Evolutionary conservation across 2,888 invertebrate genomes (phyloP), one percentile per base, ranked within the genome.

Genomic region (Pachymerium ferrugineum): DNA sequence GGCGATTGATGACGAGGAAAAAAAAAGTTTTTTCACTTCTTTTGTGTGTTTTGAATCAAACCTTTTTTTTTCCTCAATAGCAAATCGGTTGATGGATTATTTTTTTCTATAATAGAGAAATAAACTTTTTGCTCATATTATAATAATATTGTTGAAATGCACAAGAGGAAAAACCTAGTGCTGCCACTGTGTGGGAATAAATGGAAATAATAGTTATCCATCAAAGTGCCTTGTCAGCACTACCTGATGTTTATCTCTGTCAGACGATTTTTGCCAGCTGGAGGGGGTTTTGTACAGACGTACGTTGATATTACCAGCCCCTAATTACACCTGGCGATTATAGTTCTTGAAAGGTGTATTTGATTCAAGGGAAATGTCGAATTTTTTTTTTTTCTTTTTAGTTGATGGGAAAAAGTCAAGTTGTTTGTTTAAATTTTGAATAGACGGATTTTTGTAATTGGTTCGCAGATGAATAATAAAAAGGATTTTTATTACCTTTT

Each of bases 161-260:
- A n/a, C n/a, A n/a, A n/a, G n/a, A n/a, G n/a, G n/a, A n/a, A n/a
- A n/a, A n/a, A n/a, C n/a, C n/a, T n/a, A n/a, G 47, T 47, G 47
- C 3, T 47, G 47, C 47, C 47, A 47, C 47, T 47, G 47, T 47
- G 47, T 47, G 47, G 47, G 47, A 47, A 47, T 47, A 47, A 47
- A 47, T 47, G 47, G 47, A 47, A 47, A 47, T 47, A 47, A 47
- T 16, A 47, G 47, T 47, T 47, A 47, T 47, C 47, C 10, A 47
- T 47, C 47, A 47, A 47, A 47, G 16, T 47, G 47, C 14, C 8
- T 16, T 47, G 47, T 47, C 47, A 47, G 47, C 47, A 47, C 47
- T 47, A 47, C 47, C 47, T 8, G 47, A 47, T 47, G 47, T 47
- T 47, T 47, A 47, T 47, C 47, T 4, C 16, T 47, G 47, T 47